phyloP scores from a whole-genome alignment of 2,113 vertebrate genomes.

The Pedionomus torquatus region DNA sequence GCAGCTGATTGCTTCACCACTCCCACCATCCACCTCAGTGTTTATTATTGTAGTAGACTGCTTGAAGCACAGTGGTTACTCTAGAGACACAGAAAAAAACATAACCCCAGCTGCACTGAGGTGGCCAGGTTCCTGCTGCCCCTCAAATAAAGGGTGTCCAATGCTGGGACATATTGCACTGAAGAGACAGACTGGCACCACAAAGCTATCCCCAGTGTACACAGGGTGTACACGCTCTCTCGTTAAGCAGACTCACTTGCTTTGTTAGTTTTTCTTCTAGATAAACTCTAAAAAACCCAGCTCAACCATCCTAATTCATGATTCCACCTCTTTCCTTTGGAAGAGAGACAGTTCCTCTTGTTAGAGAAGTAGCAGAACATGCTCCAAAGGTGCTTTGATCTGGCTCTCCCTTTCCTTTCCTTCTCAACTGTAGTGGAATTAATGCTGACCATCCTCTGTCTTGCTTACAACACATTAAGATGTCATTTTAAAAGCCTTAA shows the following conservation, averaged over 20 bases:
- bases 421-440: neutral
- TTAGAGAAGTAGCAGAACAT: neutral
- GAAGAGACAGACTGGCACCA: neutral
- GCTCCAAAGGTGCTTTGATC: neutral
- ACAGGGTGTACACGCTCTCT: accelerated
- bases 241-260: neutral
- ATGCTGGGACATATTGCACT: accelerated
- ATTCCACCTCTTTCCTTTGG: neutral
- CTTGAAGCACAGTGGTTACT: neutral
- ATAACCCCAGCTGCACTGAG: neutral
- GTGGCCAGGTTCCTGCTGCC: neutral
- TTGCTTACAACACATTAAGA: neutral
- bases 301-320: neutral
- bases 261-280: neutral
- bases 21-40: neutral
- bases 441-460: neutral
- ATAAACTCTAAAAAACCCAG: neutral
- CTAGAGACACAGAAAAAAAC: neutral
- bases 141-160: neutral
- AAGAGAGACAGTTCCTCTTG: neutral
- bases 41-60: conserved; percentile 36
- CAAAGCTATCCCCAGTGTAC: neutral
- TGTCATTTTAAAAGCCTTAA: neutral
- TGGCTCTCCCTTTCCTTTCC: neutral
- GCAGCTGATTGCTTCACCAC: neutral